Evolutionary conservation across 2,888 invertebrate genomes (phyloP).

Genomic region (Cheilosia urbana): DNA sequence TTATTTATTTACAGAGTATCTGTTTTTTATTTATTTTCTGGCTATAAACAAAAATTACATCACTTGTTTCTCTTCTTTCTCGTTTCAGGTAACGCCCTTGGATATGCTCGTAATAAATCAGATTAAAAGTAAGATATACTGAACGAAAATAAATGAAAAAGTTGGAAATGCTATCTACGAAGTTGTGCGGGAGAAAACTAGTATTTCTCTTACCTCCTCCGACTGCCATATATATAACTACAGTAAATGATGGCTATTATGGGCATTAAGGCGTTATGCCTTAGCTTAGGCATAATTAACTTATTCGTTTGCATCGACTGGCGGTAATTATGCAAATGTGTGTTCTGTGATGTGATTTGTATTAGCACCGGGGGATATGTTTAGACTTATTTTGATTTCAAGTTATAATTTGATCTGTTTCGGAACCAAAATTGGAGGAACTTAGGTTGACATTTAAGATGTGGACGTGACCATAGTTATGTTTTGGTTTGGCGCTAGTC

Average conservation of each 20-base stretch:
- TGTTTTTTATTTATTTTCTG: neutral
- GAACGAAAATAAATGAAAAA: conserved; percentile 12
- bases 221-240: conserved; percentile 17
- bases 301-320: conserved; percentile 25
- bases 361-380: conserved; percentile 2
- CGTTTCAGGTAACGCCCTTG: conserved; percentile 43
- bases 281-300: conserved; percentile 15
- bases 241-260: conserved; percentile 11
- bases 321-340: conserved; percentile 44
- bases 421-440: neutral
- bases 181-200: conserved; percentile 10
- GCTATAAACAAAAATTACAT: conserved; percentile 40
- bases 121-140: conserved; percentile 25
- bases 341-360: conserved; percentile 6
- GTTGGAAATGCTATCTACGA: conserved; percentile 1
- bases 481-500: conserved; percentile 13
- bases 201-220: neutral
- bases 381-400: conserved; percentile 13
- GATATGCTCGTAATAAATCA: conserved; percentile 7
- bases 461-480: neutral
- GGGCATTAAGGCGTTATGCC: conserved; percentile 9
- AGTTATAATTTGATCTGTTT: conserved; percentile 28
- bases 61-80: conserved; percentile 30
- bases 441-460: neutral
- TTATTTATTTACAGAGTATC: conserved; percentile 2